Evolutionary conservation across 2,888 invertebrate genomes (phyloP).

Genomic region (Sceliomorpha sp.): DNA sequence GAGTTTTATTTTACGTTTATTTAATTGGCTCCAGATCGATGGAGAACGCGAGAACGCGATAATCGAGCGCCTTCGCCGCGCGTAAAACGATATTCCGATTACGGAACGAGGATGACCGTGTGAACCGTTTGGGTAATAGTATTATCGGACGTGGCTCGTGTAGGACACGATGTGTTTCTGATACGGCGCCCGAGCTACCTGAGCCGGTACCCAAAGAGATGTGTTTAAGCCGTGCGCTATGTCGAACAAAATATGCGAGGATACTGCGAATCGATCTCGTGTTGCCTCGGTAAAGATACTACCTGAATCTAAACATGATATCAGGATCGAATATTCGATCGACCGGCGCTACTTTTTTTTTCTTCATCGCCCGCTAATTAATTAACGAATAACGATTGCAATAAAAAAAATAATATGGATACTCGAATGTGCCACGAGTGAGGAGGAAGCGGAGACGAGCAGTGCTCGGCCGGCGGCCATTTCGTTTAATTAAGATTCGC

Average conservation of each 20-base stretch:
- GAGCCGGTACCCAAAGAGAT: slow-evolving; percentile 53
- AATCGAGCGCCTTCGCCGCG: slow-evolving; percentile 9
- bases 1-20: not conserved
- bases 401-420: no score
- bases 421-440: no score
- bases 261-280: slow-evolving; percentile 15
- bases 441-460: no score
- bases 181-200: slow-evolving; percentile 70
- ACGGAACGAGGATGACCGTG: slow-evolving; percentile 58
- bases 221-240: slow-evolving; percentile 50
- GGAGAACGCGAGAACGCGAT: slow-evolving; percentile 1
- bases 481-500: no score
- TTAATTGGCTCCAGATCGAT: slow-evolving; percentile 16
- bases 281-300: slow-evolving; percentile 7
- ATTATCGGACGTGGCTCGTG: slow-evolving; percentile 68
- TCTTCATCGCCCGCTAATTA: no score
- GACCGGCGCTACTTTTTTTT: not conserved
- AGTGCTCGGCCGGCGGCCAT: no score
- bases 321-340: not conserved
- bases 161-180: slow-evolving; percentile 78
- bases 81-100: slow-evolving; percentile 26
- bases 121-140: slow-evolving; percentile 72
- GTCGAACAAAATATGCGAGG: slow-evolving; percentile 35
- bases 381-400: no score
- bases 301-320: not conserved